A percentile compares a stretch with the other conserved stretches of the same genome.
These are phyloP conservation scores for Zaprionus ornatus DNA, from an alignment of 1,140 invertebrate genomes.

Conservation along the genomic window DNA sequence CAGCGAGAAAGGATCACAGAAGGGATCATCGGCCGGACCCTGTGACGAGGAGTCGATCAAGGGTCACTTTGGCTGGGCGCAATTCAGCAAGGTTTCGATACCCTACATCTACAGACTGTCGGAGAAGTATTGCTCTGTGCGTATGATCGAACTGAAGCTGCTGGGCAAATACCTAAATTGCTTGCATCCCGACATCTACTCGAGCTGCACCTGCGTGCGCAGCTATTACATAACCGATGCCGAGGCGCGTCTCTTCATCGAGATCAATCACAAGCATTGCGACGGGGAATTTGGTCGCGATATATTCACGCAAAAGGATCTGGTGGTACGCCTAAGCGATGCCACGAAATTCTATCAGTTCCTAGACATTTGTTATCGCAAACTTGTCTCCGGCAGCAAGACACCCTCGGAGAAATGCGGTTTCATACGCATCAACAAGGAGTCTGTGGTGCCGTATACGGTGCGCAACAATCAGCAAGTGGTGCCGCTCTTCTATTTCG, in stretches of 20 bases:
- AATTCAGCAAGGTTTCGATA: constrained; percentile 92
- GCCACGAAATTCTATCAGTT: constrained; percentile 96
- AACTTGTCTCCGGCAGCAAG: constrained; percentile 88
- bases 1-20: constrained; percentile 40
- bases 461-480: constrained; percentile 92
- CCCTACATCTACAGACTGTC: constrained; percentile 93
- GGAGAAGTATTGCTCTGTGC: constrained; percentile 95
- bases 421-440: constrained; percentile 96
- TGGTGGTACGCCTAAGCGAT: constrained; percentile 94
- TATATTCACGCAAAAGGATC: constrained; percentile 94
- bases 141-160: constrained; percentile 94
- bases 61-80: constrained; percentile 95
- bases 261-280: constrained; percentile 97
- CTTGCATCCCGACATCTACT: constrained; percentile 92
- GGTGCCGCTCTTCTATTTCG: constrained; percentile 97
- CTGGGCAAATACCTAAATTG: constrained; percentile 93
- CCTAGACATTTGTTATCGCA: constrained; percentile 93
- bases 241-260: constrained; percentile 95
- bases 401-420: constrained; percentile 93
- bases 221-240: constrained; percentile 97
- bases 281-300: constrained; percentile 95
- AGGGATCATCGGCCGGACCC: constrained; percentile 52
- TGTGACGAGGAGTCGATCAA: constrained; percentile 91
- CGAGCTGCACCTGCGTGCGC: constrained; percentile 93
- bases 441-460: constrained; percentile 96